Evolutionary conservation across 2,797 vertebrate species (phyloP), one percentile per base, ranked within the genome.

Genomic region (Falco peregrinus): DNA sequence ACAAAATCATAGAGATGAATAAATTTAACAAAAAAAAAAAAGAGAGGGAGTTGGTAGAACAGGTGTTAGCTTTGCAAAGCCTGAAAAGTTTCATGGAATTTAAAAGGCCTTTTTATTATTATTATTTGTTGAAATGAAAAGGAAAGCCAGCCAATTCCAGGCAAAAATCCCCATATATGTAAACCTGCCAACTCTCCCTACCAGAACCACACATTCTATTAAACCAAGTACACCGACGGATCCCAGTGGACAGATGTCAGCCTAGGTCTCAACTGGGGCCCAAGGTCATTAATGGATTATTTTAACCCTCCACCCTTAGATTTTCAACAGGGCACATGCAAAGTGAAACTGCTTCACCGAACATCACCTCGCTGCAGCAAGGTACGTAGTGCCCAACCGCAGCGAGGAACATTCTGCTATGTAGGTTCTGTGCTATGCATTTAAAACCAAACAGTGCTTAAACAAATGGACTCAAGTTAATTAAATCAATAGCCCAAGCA

Each of bases 401-500:
- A 47, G 91, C 12, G 45, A 93, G 75, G 51, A 89, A 24, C 53
- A 18, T 26, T 82, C 51, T 64, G 56, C 87, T 37, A 39, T 39
- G 48, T 25, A 84, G 69, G 26, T 54, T 94, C 90, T 84, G 80
- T 89, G 68, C 54, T 61, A 70, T 57, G 91, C 71, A 64, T 95
- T 90, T 91, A 86, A 96, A 95, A 70, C 37, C 82, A 90, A 93
- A 51, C 63, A 53, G 65, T 65, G 63, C 92, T 93, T 92, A 92
- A 90, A 96, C 70, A 96, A 96, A 96, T 83, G 90, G 94, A 93
- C 95, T 97, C 53, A 2, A 76, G 95, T 94, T 97, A 96, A 97
- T 98, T 97, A 97, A 97, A 97, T 97, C 97, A 97, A 97, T 96
- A 97, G 95, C 71, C 91, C 85, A 94, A 97, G 95, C 80, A 97